phyloP scores from a whole-genome alignment of 2,797 vertebrate genomes.

The Sebastes vulpes region DNA sequence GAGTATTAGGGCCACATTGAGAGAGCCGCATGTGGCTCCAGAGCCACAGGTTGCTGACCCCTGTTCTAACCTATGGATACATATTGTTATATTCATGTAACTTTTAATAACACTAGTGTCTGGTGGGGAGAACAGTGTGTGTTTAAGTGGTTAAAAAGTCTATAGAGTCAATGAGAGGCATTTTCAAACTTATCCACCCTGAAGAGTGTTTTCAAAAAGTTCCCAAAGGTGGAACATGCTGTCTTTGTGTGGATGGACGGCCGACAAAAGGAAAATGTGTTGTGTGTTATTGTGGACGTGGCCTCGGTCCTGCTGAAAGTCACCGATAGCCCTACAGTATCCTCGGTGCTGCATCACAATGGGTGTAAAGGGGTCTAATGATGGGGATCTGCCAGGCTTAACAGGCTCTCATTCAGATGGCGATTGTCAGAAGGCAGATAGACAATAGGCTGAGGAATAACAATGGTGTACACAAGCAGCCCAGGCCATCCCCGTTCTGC shows the following conservation, averaged over 20 bases:
- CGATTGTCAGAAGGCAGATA: slow-evolving; percentile 62
- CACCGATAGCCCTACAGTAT: slow-evolving; percentile 68
- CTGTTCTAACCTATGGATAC: background rate
- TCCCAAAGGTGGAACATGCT: background rate
- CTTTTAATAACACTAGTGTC: background rate
- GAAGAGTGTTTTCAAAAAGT: background rate
- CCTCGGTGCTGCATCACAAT: slow-evolving; percentile 66
- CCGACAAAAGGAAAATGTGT: slow-evolving; percentile 17
- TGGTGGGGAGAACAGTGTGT: background rate
- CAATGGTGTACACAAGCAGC: slow-evolving; percentile 74
- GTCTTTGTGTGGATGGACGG: slow-evolving; percentile 12
- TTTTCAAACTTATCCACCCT: background rate
- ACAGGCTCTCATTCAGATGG: slow-evolving; percentile 72
- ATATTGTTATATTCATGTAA: background rate
- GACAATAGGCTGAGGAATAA: slow-evolving; percentile 73
- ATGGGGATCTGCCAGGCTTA: slow-evolving; percentile 67
- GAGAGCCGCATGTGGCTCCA: no score
- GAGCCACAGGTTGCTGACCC: no score
- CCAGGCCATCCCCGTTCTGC: slow-evolving; percentile 64
- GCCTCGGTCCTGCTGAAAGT: slow-evolving; percentile 35
- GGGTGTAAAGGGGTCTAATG: slow-evolving; percentile 71
- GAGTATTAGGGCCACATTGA: no score
- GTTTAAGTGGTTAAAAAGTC: background rate
- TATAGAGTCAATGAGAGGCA: background rate
- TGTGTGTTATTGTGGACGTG: background rate